Evolutionary conservation across 2,113 vertebrate species (phyloP).

Genomic region (Vulpes ferrilata): DNA sequence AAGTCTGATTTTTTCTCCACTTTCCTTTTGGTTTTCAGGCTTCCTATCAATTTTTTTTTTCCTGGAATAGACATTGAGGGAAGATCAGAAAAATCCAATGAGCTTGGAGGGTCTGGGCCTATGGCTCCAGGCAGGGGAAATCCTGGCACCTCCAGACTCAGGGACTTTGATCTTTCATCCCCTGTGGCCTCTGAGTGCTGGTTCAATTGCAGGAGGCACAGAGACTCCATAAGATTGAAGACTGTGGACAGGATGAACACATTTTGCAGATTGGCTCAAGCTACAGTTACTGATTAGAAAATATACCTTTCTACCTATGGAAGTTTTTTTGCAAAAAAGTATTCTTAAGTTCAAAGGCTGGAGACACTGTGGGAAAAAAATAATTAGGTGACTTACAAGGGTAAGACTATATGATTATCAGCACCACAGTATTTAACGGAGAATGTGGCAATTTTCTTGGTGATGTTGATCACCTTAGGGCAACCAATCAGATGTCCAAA

Average conservation of each 20-base stretch:
- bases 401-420: background rate
- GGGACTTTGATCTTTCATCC: background rate
- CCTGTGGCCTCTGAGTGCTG: background rate
- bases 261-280: background rate
- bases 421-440: background rate
- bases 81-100: constrained; percentile 52
- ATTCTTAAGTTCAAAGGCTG: background rate
- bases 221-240: background rate
- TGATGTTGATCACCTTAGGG: background rate
- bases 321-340: background rate
- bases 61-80: background rate
- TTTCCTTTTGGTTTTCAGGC: constrained; percentile 8
- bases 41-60: constrained; percentile 33
- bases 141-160: background rate
- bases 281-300: background rate
- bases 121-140: background rate
- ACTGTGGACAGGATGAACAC: background rate
- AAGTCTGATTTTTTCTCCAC: background rate
- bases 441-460: background rate
- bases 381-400: background rate
- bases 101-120: background rate
- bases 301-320: background rate
- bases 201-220: background rate
- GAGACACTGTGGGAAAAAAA: background rate
- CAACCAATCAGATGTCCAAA: background rate